Conservation (phyloP, 2,797 vertebrate species). For the Parauchenoglanis ngamensis region DNA sequence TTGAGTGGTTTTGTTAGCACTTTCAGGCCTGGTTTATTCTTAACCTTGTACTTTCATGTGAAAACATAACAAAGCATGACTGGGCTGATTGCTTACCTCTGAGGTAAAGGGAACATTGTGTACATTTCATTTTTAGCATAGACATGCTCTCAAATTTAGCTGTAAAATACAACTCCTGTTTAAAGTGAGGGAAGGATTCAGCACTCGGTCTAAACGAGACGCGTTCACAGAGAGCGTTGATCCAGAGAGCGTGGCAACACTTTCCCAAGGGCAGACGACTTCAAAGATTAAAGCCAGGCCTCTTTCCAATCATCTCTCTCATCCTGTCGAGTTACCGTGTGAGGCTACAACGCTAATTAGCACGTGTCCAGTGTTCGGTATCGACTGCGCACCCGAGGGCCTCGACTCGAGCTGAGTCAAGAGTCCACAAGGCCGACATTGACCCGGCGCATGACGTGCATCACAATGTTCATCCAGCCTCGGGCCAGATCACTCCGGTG, state of each 20-base stretch:
- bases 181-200: neutral
- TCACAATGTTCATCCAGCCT: neutral
- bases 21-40: too few species aligned
- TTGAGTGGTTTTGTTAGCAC: neutral
- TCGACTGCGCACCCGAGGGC: neutral
- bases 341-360: neutral
- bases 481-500: neutral
- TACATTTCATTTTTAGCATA: neutral
- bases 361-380: neutral
- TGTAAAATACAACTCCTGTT: neutral
- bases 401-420: neutral
- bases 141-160: neutral
- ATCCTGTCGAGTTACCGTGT: neutral
- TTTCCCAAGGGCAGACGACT: neutral
- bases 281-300: neutral
- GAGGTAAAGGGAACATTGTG: neutral
- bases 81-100: neutral
- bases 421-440: neutral
- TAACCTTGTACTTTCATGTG: too few species aligned
- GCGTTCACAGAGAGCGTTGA: neutral
- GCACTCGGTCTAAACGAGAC: neutral
- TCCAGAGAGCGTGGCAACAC: neutral
- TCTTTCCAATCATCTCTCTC: neutral
- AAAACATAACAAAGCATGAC: neutral
- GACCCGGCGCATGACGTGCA: neutral